A percentile compares a stretch with the other conserved stretches of the same genome.
Evolutionary conservation across 1,140 invertebrate species (phyloP).

Genomic region (Pantala flavescens): DNA sequence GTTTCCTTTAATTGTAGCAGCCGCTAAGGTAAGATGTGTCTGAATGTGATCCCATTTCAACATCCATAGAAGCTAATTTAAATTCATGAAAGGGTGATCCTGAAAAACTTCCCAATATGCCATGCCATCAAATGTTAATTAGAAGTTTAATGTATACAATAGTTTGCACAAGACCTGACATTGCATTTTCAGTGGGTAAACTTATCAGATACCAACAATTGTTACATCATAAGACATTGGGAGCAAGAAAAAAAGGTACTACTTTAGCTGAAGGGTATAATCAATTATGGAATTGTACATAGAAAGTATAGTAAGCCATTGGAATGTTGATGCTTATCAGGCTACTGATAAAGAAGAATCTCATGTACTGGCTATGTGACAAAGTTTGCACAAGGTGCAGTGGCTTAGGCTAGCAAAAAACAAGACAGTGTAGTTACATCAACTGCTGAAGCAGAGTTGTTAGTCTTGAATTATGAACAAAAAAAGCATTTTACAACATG

Average conservation of each 20-base stretch:
- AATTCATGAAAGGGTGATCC: neutral
- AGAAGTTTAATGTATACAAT: neutral
- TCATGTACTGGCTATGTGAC: neutral
- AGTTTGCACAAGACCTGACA: neutral
- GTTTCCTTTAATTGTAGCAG: too few relatives aligned
- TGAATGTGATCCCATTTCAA: neutral
- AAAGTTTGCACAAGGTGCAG: neutral
- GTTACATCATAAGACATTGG: neutral
- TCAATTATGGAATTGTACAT: neutral
- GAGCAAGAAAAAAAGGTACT: neutral
- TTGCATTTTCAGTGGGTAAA: neutral
- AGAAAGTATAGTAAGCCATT: neutral
- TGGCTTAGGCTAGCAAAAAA: neutral
- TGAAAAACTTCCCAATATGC: neutral
- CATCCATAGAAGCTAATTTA: neutral
- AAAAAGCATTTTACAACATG: neutral
- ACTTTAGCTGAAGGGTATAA: neutral
- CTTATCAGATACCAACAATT: neutral
- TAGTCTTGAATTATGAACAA: neutral
- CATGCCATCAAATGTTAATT: neutral
- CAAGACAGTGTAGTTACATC: neutral
- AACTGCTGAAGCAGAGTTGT: slow-evolving; percentile 5
- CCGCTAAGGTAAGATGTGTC: neutral
- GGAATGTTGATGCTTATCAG: neutral
- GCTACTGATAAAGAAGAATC: neutral